Evolutionary conservation across 1,140 invertebrate species (phyloP).

Genomic region (Drosophila setifemur): DNA sequence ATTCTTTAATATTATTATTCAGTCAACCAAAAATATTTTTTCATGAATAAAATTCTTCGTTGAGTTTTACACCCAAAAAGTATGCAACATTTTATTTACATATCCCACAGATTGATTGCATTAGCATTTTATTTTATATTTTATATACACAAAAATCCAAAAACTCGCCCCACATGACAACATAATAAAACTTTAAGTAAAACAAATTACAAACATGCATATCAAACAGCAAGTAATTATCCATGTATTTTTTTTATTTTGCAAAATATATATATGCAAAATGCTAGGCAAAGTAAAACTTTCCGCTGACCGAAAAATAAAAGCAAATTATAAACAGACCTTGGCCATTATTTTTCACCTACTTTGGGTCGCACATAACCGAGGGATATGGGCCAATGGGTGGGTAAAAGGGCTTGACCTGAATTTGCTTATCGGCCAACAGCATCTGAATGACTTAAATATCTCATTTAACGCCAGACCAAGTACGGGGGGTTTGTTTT

Average conservation of each 20-base stretch:
- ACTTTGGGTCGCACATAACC: conserved; percentile 33
- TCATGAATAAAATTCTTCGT: neutral
- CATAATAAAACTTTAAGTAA: conserved; percentile 53
- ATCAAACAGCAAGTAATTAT: conserved; percentile 58
- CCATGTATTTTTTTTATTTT: conserved; percentile 30
- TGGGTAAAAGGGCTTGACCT: conserved; percentile 59
- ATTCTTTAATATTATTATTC: neutral
- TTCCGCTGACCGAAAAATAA: conserved; percentile 32
- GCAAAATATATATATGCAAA: conserved; percentile 25
- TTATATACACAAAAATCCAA: neutral
- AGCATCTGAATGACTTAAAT: conserved; percentile 75
- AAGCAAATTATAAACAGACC: conserved; percentile 44
- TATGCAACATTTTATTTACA: conserved; percentile 34
- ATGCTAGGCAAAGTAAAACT: conserved; percentile 6
- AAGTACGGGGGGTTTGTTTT: conserved; percentile 29
- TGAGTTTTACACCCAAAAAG: conserved; percentile 19
- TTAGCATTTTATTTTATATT: neutral
- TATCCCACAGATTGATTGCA: neutral
- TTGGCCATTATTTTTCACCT: conserved; percentile 66
- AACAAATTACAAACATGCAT: conserved; percentile 30
- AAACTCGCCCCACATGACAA: conserved; percentile 13
- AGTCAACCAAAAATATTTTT: neutral
- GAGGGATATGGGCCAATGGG: neutral
- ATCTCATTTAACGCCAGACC: conserved; percentile 78
- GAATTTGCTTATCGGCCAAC: conserved; percentile 65